Evolutionary conservation across 2,797 vertebrate genomes (phyloP), one percentile per base, ranked within the genome.

Genomic region (Apodemus agrarius): DNA sequence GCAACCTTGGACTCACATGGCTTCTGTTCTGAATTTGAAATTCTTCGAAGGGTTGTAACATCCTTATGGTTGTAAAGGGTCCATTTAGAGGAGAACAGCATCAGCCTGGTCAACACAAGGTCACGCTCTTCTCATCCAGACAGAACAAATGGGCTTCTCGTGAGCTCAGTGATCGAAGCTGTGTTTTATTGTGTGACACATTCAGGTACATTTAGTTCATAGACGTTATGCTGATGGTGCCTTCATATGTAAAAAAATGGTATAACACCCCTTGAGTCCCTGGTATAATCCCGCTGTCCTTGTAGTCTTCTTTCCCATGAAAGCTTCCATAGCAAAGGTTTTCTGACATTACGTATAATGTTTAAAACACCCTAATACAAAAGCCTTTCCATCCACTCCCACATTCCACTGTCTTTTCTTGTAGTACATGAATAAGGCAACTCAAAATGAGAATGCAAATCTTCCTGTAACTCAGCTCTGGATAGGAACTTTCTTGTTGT

Each of bases 21-120:
- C 40, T 82, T 93, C 9, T 61, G 69, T 96, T 84, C 79, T 90
- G 40, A 95, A 85, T 59, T 9, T 78, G 78, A 75, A 75, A 84
- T 90, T 89, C 80, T 92, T 94, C 54, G 79, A 59, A 95, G 59
- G 19, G 22, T 78, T 54, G 67, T 59, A 75, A 5, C n/a, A 57
- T 54, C 46, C 75, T n/a, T n/a, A n/a, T n/a, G n/a, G n/a, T n/a
- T n/a, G 79, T 40, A 75, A 49, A 89, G 74, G 46, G 22, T 24
- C 81, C 40, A 81, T 90, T 91, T 59, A 43, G 43, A 74, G 16
- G 11, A n/a, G 31, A 85, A 92, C 10, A 29, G 0, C 22, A 52
- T 72, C 29, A 46, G 8, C 24, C 0, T 4, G 3, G 57, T 72
- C 49, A 34, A 80, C 37, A 43, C 46, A 59, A 79, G 12, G 12